Conservation (phyloP, 2,797 vertebrate species). For the Setipinna tenuifilis region DNA sequence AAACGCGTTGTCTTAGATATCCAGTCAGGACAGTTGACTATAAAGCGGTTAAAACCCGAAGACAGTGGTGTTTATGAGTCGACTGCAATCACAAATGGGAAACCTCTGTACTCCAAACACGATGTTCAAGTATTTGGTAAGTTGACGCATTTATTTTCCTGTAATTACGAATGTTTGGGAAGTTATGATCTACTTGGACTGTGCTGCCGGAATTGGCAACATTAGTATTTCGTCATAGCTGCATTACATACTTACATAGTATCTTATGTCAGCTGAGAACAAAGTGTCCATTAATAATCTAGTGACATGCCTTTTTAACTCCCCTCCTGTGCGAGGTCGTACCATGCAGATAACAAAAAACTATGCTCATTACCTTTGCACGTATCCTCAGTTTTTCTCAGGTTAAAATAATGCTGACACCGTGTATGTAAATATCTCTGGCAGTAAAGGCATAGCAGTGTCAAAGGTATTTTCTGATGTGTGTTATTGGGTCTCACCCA, state of each 20-base stretch:
- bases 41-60: not conserved
- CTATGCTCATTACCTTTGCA: too few relatives aligned
- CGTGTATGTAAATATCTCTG: too few relatives aligned
- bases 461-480: too few relatives aligned
- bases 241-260: not conserved
- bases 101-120: not conserved
- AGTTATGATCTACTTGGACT: too few relatives aligned
- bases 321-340: not conserved
- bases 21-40: not conserved
- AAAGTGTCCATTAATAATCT: slow-evolving; percentile 5
- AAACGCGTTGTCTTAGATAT: slow-evolving; percentile 3
- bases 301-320: not conserved
- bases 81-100: not conserved
- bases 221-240: not conserved
- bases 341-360: not conserved
- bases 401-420: too few relatives aligned
- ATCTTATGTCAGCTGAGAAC: not conserved
- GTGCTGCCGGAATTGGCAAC: too few relatives aligned
- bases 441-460: too few relatives aligned
- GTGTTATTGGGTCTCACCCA: not conserved
- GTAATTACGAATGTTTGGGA: not conserved
- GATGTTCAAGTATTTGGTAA: slow-evolving; percentile 17
- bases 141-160: not conserved
- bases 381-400: too few relatives aligned
- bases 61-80: slow-evolving; percentile 15